Conservation (phyloP, 1,140 invertebrate genomes). For the Rhysida immarginata region DNA sequence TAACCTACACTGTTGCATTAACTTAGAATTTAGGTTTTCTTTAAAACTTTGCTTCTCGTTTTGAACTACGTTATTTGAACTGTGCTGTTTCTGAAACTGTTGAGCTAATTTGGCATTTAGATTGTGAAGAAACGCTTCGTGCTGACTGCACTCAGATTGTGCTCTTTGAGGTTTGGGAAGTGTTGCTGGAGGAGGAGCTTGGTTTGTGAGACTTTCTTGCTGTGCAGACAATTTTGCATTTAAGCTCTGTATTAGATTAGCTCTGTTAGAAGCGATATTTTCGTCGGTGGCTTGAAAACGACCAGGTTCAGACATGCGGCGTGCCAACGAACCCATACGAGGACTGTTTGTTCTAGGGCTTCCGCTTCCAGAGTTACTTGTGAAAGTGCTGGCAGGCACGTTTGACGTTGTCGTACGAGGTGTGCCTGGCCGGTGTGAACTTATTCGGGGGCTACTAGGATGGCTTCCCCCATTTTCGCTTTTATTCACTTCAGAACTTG, state of each 20-base stretch:
- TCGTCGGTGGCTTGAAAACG: constrained; percentile 4
- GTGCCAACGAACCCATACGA: neutral
- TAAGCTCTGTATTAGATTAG: constrained; percentile 42
- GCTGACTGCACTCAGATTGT: constrained; percentile 9
- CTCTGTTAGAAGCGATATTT: constrained; percentile 14
- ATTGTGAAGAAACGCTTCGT: constrained; percentile 45
- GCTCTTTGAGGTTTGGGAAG: constrained; percentile 10
- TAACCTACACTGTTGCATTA: constrained; percentile 38
- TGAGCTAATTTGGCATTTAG: constrained; percentile 52
- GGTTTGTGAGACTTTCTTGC: neutral
- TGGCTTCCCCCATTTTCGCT: neutral
- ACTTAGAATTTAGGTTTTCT: constrained; percentile 56
- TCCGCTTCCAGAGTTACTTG: neutral
- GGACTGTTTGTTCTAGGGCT: neutral
- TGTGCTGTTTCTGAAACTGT: constrained; percentile 27
- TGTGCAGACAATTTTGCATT: constrained; percentile 42
- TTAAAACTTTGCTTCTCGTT: constrained; percentile 37
- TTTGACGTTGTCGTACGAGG: neutral
- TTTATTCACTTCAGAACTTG: neutral
- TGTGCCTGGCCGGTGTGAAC: neutral
- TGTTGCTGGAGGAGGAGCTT: constrained; percentile 10
- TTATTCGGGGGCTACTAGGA: neutral
- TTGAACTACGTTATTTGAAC: neutral
- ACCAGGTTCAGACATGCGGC: constrained; percentile 5
- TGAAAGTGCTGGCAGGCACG: neutral